phyloP scores from a whole-genome alignment of 2,113 vertebrate species.

The Psophia crepitans region DNA sequence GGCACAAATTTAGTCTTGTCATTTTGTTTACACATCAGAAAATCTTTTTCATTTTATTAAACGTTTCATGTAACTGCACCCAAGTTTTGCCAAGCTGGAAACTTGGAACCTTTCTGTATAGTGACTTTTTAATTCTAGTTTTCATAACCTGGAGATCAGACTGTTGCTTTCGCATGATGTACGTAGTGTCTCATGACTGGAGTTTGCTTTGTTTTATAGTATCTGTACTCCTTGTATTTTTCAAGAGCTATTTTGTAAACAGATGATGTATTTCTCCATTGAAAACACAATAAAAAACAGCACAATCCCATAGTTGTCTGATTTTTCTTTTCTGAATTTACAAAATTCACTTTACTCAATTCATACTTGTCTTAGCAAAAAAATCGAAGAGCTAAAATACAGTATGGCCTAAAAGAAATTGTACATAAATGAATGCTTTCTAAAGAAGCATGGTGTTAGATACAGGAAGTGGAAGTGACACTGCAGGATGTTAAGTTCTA shows the following conservation, averaged over 20 bases:
- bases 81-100: constrained; percentile 80
- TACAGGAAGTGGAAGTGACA: neutral
- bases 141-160: constrained; percentile 84
- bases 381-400: too few relatives aligned
- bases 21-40: constrained; percentile 81
- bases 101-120: constrained; percentile 82
- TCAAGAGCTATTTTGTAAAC: constrained; percentile 90
- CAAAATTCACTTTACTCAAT: neutral
- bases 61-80: constrained; percentile 82
- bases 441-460: neutral
- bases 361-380: too few relatives aligned
- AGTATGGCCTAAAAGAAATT: neutral
- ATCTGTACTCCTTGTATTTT: constrained; percentile 89
- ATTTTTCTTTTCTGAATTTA: constrained; percentile 60
- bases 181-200: constrained; percentile 85
- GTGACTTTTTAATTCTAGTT: constrained; percentile 86
- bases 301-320: constrained; percentile 75
- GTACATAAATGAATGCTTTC: neutral
- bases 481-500: neutral
- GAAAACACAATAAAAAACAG: constrained; percentile 87
- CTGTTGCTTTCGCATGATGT: constrained; percentile 89
- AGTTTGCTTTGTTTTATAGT: constrained; percentile 90
- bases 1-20: constrained; percentile 80
- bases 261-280: constrained; percentile 90
- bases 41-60: constrained; percentile 77